A percentile compares a stretch with the other conserved stretches of the same genome.
These are phyloP conservation scores for Tinamus major DNA, from an alignment of 2,797 vertebrate genomes.

Conservation along the genomic window DNA sequence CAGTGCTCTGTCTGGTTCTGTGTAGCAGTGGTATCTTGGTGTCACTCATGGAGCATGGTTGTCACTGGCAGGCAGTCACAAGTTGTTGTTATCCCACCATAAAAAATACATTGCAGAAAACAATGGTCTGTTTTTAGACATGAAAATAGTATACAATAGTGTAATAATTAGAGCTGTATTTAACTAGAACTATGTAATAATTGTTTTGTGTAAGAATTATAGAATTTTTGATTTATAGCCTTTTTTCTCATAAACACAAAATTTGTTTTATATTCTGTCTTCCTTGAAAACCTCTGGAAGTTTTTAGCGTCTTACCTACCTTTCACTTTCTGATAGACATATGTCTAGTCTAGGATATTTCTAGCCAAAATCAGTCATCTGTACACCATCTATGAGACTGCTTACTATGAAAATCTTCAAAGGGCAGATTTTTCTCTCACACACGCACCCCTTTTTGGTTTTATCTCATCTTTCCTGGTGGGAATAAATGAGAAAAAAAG, in stretches of 20 bases:
- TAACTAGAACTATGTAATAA: not conserved
- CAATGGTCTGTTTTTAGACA: not conserved
- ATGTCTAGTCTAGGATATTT: not conserved
- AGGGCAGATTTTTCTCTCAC: not conserved
- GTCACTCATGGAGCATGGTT: not conserved
- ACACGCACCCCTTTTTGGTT: not conserved
- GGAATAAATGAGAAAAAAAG: not conserved
- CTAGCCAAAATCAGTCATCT: not conserved
- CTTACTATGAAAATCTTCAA: not conserved
- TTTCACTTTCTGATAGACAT: not conserved
- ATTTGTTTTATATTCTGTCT: not conserved
- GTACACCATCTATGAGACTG: not conserved
- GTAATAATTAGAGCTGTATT: not conserved
- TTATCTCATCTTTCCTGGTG: not conserved
- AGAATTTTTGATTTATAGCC: not conserved
- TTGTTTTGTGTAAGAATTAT: not conserved
- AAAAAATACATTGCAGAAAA: not conserved
- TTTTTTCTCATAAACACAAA: not conserved
- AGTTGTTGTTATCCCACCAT: not conserved
- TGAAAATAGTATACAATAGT: not conserved
- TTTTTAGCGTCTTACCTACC: not conserved
- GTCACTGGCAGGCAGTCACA: not conserved
- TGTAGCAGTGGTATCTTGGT: not conserved
- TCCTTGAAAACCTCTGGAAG: not conserved
- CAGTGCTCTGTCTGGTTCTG: not conserved